Evolutionary conservation across 2,888 invertebrate genomes (phyloP), one percentile per base, ranked within the genome.

Genomic region (Eristalis intricaria): DNA sequence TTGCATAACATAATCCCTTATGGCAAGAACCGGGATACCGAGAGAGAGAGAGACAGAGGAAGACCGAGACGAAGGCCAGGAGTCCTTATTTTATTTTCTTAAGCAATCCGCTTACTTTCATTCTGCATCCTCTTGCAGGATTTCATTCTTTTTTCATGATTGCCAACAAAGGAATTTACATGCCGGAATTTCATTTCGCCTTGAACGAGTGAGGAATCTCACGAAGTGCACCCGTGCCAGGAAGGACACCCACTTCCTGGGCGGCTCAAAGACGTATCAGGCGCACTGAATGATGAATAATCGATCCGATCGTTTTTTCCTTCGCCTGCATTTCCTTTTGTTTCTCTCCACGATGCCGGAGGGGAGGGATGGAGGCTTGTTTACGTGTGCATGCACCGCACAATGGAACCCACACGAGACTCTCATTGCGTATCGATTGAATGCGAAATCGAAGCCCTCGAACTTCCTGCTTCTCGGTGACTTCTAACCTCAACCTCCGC

Each of bases 401-500:
- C 19, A 50, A 50, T 50, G 50, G 50, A 19, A 50, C n/a, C 43
- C 43, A 43, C 43, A 43, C n/a, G 43, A n/a, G 50, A 19, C 50
- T 50, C 50, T 50, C 50, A 50, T 50, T 50, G 50, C n/a, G 8
- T 50, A 50, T 50, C 50, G 50, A 50, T 50, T 50, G 19, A 50
- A 19, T 19, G 8, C 50, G 50, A 50, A 19, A 19, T 19, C 19
- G 50, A 50, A 50, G 50, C 50, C 50, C 50, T 50, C 50, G 50
- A 73, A 77, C 69, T 77, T 81, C 70, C 75, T 70, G 70, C 65
- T 71, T 70, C 75, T 76, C 61, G 76, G 29, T 64, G 35, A 73
- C 66, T 50, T 40, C 15, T 82, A 86, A 74, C 82, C 82, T 86
- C 85, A 82, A 86, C 85, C 74, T 78, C 78, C 32, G 82, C n/a